Conservation (phyloP, 2,797 vertebrate genomes). For the Perodicticus potto region DNA sequence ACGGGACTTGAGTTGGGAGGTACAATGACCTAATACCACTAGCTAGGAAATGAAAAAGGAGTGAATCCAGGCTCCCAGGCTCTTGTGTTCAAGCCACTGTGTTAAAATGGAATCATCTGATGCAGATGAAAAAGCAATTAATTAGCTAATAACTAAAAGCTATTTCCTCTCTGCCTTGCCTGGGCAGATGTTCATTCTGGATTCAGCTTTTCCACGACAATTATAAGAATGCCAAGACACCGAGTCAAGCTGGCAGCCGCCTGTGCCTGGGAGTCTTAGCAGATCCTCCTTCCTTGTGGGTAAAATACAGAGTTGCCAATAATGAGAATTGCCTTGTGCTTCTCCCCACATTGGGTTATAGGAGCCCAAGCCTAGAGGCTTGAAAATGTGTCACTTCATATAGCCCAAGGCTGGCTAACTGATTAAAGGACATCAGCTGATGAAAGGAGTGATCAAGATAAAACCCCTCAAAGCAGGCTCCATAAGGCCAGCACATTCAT, state of each 20-base stretch:
- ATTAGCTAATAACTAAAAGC: conserved; percentile 66
- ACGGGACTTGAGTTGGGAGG: not conserved
- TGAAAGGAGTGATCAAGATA: not conserved
- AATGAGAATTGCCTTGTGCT: not conserved
- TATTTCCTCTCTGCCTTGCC: conserved; percentile 63
- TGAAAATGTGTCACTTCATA: not conserved
- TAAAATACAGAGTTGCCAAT: not conserved
- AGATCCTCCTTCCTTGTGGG: not conserved
- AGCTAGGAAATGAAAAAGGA: not conserved
- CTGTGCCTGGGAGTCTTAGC: not conserved
- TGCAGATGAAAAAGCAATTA: conserved; percentile 66
- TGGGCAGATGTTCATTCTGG: conserved; percentile 67
- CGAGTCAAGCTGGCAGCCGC: not conserved
- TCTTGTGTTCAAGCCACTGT: not conserved
- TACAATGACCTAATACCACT: not conserved
- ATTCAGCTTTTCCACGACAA: conserved; percentile 63
- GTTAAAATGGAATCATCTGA: conserved; percentile 56
- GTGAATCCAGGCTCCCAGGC: not conserved
- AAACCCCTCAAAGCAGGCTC: not conserved
- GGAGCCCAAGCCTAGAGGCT: not conserved
- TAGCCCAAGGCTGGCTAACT: not conserved
- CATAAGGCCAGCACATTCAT: not conserved
- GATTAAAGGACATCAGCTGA: not conserved
- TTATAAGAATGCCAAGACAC: conserved; percentile 16
- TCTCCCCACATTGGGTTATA: not conserved